Base-by-base conservation (phyloP, 2,888 invertebrate genomes). In the Cremastinae sp. region DNA sequence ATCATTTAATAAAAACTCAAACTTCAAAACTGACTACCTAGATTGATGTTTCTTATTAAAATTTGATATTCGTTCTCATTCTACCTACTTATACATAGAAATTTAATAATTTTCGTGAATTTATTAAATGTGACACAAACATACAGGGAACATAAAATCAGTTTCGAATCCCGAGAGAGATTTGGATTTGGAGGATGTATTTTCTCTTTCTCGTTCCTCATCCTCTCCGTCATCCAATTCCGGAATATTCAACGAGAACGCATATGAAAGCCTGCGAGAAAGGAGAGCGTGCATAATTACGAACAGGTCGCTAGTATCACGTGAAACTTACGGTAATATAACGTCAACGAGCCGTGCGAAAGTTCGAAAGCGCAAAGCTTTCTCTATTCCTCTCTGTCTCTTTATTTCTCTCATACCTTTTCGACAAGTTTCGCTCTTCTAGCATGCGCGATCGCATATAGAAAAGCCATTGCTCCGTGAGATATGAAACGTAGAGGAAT, bases 231-330 rank as follows among this genome's bases (percentile, higher is more conserved):
- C 45, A 69, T 58, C 51, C 58, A 45, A 58, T 43, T 55, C 10
- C 45, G 64, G 62, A 74, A 74, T 74, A 74, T 74, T 74, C 69
- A 74, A 69, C 74, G 69, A 64, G 16, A 58, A 58, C 43, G 68
- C 22, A 69, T 74, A 62, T 69, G 69, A 20, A 64, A 58, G 69
- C 58, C 58, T 35, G 45, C 14, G 43, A 58, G 43, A 22, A 69
- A 37, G 43, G 59, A n/a, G 51, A 14, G 49, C 62, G 64, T 74
- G 64, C 74, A 74, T 74, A 74, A 74, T 74, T 74, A 69, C 69
- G 69, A 74, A 35, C 74, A 74, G 74, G 74, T 74, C 69, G 56
- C 58, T 41, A 18, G 58, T 58, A 69, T 69, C 49, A 49, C 18
- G 58, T 58, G 41, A 49, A 69, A 69, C 58, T 58, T 69, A 28